These are phyloP conservation scores for Thymelicus lineola DNA, from an alignment of 2,888 invertebrate genomes.

Conservation along the genomic window DNA sequence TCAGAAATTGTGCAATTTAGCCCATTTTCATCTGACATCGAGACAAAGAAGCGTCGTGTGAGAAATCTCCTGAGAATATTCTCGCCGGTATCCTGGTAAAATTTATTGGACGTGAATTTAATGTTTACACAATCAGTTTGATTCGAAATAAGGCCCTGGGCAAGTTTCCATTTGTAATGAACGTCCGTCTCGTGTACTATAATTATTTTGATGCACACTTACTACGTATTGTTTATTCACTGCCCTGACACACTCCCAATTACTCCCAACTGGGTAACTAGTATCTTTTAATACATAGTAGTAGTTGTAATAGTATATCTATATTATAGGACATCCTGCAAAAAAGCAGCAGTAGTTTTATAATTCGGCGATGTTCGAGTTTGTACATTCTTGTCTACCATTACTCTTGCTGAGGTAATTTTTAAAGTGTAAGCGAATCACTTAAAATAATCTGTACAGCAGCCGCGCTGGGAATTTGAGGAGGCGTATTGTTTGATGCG, in stretches of 20 bases:
- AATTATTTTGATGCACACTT: constrained; percentile 53
- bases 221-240: constrained; percentile 6
- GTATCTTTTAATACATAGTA: no score
- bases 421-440: constrained; percentile 37
- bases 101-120: neutral
- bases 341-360: neutral
- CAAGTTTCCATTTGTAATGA: constrained; percentile 62
- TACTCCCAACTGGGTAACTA: no score
- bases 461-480: constrained; percentile 31
- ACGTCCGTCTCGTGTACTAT: constrained; percentile 53
- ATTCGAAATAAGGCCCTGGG: constrained; percentile 49
- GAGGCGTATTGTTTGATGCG: constrained; percentile 37
- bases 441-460: constrained; percentile 30
- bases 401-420: constrained; percentile 31
- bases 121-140: constrained; percentile 14
- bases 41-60: neutral
- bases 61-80: neutral
- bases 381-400: constrained; percentile 24
- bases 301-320: no score
- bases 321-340: no score
- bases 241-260: no score
- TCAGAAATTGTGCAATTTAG: neutral
- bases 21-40: neutral
- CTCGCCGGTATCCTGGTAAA: neutral
- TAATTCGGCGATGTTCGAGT: constrained; percentile 13